Evolutionary conservation across 2,888 invertebrate genomes (phyloP).

Genomic region (Pardosa pseudoannulata): DNA sequence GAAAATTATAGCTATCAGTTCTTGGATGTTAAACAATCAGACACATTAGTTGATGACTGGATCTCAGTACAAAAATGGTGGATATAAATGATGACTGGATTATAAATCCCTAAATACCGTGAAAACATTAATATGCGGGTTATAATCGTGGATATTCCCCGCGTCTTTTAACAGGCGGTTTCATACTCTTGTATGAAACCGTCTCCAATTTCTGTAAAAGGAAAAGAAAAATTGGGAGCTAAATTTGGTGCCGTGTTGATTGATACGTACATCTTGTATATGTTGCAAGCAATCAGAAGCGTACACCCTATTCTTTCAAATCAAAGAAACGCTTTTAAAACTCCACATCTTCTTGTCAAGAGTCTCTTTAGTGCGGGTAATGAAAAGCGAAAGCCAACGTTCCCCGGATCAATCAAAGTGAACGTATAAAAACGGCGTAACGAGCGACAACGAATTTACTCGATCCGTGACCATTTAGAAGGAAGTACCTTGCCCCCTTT

Average conservation of each 20-base stretch:
- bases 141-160: no score
- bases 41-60: no score
- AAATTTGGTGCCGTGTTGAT: neutral
- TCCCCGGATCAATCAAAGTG: slow-evolving; percentile 61
- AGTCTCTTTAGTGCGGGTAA: slow-evolving; percentile 30
- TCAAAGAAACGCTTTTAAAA: slow-evolving; percentile 21
- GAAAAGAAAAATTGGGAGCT: neutral
- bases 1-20: no score
- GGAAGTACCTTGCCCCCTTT: slow-evolving; percentile 17
- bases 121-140: no score
- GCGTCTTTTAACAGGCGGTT: no score
- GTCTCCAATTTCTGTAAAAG: no score
- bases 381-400: slow-evolving; percentile 64
- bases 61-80: no score
- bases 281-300: neutral
- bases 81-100: no score
- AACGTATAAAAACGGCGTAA: slow-evolving; percentile 53
- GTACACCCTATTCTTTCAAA: slow-evolving; percentile 4
- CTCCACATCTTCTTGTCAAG: slow-evolving; percentile 19
- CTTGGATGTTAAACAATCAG: no score
- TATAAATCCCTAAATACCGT: no score
- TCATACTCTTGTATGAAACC: no score
- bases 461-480: slow-evolving; percentile 70
- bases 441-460: slow-evolving; percentile 64
- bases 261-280: neutral